Base-by-base conservation (phyloP, 92 coral and sea anemone genomes). In the Zoanthus solanderi region DNA sequence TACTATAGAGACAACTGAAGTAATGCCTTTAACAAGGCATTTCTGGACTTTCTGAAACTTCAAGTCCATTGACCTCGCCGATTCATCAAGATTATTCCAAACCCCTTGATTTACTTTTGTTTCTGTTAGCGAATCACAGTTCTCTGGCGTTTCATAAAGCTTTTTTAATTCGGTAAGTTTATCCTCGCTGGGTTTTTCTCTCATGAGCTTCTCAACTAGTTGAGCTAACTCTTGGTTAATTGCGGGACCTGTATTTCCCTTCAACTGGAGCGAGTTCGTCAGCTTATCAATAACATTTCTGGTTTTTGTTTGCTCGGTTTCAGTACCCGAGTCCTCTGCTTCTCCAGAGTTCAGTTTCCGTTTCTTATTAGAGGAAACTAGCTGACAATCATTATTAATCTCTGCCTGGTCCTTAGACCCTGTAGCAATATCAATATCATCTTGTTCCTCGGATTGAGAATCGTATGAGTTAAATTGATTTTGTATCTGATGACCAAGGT, bases 1-100 rank as follows among this genome's bases (percentile, higher is more conserved):
- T 44, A 89, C 83, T 34, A 37, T 4, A 4, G 42, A 37, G 42
- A 37, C 69, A 63, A 89, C 84, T 48, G 76, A 47, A 58, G 67
- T 84, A 8, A 89, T 77, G 45, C 89, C 92, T 89, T 89, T 89
- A 15, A 89, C 60, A 61, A 89, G 85, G 79, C 78, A 16, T 63
- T 63, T 63, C 29, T 63, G 69, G 0, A 63, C 29, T 2, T 15
- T 63, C 23, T 63, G 29, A 4, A 63, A 63, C n/a, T 63, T 63
- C 23, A 63, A 28, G 69, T 63, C 23, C 16, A 6, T 18, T 63
- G 29, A 63, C 4, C 69, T 16, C 3, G 69, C 28, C 0, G 69
- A 63, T 28, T 63, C 69, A 18, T 63, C 69, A 2, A 63, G 5
- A 63, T 63, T 63, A 16, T 63, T 63, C 69, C 69, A 63, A 2